phyloP scores from a whole-genome alignment of 2,113 vertebrate species.

The Marcusenius ussheri region DNA sequence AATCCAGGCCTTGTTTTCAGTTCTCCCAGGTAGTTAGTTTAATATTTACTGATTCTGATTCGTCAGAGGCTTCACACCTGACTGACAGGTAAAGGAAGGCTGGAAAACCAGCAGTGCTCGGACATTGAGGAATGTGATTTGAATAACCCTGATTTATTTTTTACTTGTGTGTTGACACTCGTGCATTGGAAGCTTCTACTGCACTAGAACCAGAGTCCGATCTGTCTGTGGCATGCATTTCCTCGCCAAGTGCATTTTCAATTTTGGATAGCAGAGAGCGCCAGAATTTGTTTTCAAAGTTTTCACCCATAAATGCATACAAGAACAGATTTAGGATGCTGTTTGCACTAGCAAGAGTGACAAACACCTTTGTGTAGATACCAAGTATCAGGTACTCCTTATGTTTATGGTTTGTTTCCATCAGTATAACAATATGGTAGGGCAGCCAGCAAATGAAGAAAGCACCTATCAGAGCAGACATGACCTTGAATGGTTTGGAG shows the following conservation, averaged over 20 bases:
- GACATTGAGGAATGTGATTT: too few relatives aligned
- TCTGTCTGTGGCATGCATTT: constrained; percentile 47
- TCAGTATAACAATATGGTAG: constrained; percentile 68
- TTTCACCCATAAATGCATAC: constrained; percentile 90
- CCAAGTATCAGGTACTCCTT: accelerated
- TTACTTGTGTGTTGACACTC: constrained; percentile 52
- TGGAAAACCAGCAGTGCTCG: too few relatives aligned
- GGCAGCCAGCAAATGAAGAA: constrained; percentile 83
- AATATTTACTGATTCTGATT: too few relatives aligned
- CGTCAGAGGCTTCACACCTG: too few relatives aligned
- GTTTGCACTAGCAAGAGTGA: constrained; percentile 56
- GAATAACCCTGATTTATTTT: too few relatives aligned
- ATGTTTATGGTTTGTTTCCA: constrained; percentile 52
- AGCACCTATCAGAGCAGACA: constrained; percentile 65
- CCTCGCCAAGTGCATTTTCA: constrained; percentile 60
- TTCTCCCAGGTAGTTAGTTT: too few relatives aligned
- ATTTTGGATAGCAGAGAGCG: constrained; percentile 57
- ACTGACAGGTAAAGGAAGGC: too few relatives aligned
- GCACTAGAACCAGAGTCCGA: constrained; percentile 48
- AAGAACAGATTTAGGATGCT: constrained; percentile 84
- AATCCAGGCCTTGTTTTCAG: too few relatives aligned
- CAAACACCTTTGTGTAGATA: not conserved
- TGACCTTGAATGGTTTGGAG: constrained; percentile 72
- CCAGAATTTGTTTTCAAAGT: constrained; percentile 67
- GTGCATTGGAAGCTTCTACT: constrained; percentile 27